Evolutionary conservation across 1,140 invertebrate genomes (phyloP).

Genomic region (Thrips palmi): DNA sequence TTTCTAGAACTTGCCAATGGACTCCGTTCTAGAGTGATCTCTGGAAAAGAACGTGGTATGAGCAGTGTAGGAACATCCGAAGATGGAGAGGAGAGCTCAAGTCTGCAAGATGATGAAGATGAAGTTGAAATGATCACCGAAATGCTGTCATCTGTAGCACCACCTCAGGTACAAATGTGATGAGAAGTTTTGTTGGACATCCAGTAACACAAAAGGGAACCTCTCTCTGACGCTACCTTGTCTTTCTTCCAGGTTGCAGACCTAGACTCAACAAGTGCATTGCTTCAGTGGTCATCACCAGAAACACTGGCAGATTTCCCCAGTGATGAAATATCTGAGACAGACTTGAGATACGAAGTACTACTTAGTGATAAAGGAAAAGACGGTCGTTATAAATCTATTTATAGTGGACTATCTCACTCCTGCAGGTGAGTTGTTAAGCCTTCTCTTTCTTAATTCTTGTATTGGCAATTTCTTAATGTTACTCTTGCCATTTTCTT

Average conservation of each 20-base stretch:
- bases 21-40: constrained; percentile 26
- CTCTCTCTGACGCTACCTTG: no score
- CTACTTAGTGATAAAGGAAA: constrained; percentile 57
- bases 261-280: constrained; percentile 53
- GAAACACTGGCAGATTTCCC: constrained; percentile 21
- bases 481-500: constrained; percentile 7
- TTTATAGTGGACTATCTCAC: constrained; percentile 50
- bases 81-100: constrained; percentile 48
- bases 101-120: constrained; percentile 48
- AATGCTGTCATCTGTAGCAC: constrained; percentile 48
- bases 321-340: constrained; percentile 26
- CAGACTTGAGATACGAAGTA: constrained; percentile 55
- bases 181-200: constrained; percentile 2
- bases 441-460: not conserved
- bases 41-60: constrained; percentile 21
- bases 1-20: constrained; percentile 24
- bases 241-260: constrained; percentile 66
- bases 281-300: constrained; percentile 48
- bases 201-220: not conserved
- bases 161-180: constrained; percentile 37
- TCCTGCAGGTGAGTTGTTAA: constrained; percentile 31
- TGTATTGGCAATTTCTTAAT: not conserved
- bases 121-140: constrained; percentile 38
- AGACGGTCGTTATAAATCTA: constrained; percentile 57
- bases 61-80: constrained; percentile 41